Evolutionary conservation across 2,888 invertebrate genomes (phyloP).

Genomic region (Yponomeuta cagnagella): DNA sequence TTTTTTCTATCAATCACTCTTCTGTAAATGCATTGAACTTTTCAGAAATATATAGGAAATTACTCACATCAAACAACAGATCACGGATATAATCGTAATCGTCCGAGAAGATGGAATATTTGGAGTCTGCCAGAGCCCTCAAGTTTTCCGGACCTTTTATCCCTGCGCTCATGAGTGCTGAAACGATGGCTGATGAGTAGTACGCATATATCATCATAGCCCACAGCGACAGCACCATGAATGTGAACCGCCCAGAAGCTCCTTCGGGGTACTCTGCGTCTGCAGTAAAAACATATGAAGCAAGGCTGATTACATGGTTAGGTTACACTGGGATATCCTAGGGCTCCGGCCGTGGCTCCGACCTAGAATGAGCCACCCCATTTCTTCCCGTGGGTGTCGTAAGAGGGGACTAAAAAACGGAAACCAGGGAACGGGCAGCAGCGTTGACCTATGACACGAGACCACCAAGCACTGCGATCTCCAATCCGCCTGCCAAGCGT

Average conservation of each 20-base stretch:
- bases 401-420: too few relatives aligned
- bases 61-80: slow-evolving; percentile 53
- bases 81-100: slow-evolving; percentile 51
- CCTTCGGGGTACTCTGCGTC: slow-evolving; percentile 58
- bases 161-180: slow-evolving; percentile 55
- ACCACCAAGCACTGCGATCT: too few relatives aligned
- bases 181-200: slow-evolving; percentile 62
- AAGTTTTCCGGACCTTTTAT: slow-evolving; percentile 46
- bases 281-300: slow-evolving; percentile 21
- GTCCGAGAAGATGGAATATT: slow-evolving; percentile 52
- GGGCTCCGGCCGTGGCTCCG: too few relatives aligned
- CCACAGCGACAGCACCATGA: slow-evolving; percentile 48
- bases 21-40: too few relatives aligned
- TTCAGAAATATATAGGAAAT: background rate
- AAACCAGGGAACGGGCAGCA: too few relatives aligned
- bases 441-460: too few relatives aligned
- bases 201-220: slow-evolving; percentile 62
- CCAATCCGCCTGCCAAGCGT: too few relatives aligned
- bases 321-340: too few relatives aligned
- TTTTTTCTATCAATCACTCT: too few relatives aligned
- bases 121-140: slow-evolving; percentile 48
- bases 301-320: too few relatives aligned
- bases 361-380: too few relatives aligned
- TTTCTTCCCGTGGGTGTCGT: too few relatives aligned
- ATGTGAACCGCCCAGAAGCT: slow-evolving; percentile 50